Percentiles rank a stretch among this genome's conserved stretches.
phyloP scores from a whole-genome alignment of 2,113 vertebrate genomes.

The Archocentrus centrarchus region DNA sequence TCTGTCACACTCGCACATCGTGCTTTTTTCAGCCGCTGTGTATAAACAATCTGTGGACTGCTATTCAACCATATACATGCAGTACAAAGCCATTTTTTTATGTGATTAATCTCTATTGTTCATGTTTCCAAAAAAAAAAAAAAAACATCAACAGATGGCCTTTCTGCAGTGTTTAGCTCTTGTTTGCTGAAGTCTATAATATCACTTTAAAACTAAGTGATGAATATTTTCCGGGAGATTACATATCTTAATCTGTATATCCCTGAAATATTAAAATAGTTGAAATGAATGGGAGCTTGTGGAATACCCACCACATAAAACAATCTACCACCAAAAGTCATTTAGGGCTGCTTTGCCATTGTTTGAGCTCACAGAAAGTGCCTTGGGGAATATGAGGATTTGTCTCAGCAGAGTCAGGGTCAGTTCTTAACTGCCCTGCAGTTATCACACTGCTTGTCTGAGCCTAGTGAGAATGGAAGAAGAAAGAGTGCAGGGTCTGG shows the following conservation, averaged over 20 bases:
- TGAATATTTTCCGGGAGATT: conserved; percentile 63
- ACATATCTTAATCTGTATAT: conserved; percentile 73
- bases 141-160: conserved; percentile 61
- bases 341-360: conserved; percentile 48
- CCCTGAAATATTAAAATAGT: conserved; percentile 63
- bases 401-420: conserved; percentile 35
- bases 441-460: conserved; percentile 8
- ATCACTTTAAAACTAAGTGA: conserved; percentile 67
- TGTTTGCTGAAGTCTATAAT: conserved; percentile 53
- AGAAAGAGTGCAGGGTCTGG: neutral
- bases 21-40: neutral
- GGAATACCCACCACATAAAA: conserved; percentile 7
- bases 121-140: neutral
- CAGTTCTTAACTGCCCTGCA: conserved; percentile 41
- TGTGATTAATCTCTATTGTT: conserved; percentile 30
- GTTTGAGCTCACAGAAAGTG: conserved; percentile 48
- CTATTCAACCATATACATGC: conserved; percentile 11
- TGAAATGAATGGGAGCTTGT: conserved; percentile 38
- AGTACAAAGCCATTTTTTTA: neutral
- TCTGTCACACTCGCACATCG: conserved; percentile 33
- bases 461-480: conserved; percentile 4
- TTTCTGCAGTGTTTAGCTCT: conserved; percentile 44
- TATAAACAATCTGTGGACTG: conserved; percentile 31
- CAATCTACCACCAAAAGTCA: conserved; percentile 44
- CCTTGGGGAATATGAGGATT: conserved; percentile 50